phyloP scores from a whole-genome alignment of 1,140 invertebrate genomes.

The Papilio helenus region DNA sequence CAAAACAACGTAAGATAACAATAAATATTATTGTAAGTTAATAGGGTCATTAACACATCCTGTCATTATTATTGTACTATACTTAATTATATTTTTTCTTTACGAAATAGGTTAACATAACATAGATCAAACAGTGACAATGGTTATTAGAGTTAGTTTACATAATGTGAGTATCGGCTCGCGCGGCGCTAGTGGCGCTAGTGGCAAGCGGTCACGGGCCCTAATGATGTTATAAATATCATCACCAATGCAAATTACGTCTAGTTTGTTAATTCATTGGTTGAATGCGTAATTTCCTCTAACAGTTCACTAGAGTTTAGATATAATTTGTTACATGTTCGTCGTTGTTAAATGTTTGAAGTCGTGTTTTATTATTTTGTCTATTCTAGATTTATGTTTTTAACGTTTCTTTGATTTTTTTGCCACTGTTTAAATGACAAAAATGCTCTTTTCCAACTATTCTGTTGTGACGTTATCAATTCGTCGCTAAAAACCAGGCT shows the following conservation, averaged over 20 bases:
- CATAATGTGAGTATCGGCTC: not conserved
- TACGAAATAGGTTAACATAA: not conserved
- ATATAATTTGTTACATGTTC: not conserved
- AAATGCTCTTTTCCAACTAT: not conserved
- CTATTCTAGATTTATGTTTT: not conserved
- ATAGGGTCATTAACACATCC: not conserved
- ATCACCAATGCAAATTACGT: conserved; percentile 23
- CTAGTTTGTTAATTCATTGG: conserved; percentile 6
- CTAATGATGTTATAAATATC: conserved; percentile 19
- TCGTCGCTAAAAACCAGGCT: not conserved
- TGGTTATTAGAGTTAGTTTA: not conserved
- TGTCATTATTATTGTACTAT: too few relatives aligned
- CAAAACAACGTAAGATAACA: too few relatives aligned
- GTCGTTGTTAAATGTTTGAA: too few relatives aligned
- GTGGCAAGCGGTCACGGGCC: not conserved
- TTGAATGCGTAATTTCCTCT: conserved; percentile 3
- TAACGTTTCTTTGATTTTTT: not conserved
- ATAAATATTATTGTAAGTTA: not conserved
- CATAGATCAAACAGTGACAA: not conserved
- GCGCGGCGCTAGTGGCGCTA: not conserved
- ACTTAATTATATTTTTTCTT: too few relatives aligned
- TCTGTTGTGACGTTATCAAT: not conserved
- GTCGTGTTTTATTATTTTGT: not conserved
- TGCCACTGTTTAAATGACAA: too few relatives aligned
- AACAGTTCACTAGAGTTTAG: not conserved